Conservation (phyloP, 1,140 invertebrate genomes). For the Lordiphosa mommai region DNA sequence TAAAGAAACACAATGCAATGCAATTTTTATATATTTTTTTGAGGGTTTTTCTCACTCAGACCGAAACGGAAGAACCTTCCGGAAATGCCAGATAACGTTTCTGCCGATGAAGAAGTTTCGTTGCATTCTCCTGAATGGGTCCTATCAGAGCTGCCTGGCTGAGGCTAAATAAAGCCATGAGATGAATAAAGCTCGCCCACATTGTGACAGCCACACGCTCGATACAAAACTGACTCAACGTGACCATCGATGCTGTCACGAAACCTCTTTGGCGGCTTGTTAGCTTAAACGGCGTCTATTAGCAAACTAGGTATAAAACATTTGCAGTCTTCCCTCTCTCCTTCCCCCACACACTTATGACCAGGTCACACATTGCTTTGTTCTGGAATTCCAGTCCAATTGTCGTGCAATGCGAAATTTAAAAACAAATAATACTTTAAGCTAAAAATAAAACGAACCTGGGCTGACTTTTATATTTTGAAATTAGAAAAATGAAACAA, state of each 20-base stretch:
- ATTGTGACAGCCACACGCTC: constrained; percentile 36
- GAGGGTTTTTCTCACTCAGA: constrained; percentile 41
- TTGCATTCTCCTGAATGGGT: constrained; percentile 17
- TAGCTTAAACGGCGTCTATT: constrained; percentile 9
- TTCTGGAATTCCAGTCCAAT: constrained; percentile 25
- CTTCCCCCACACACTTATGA: too few relatives aligned
- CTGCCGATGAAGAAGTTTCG: constrained; percentile 53
- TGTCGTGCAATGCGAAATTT: constrained; percentile 23
- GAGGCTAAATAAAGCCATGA: background rate
- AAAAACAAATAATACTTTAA: too few relatives aligned
- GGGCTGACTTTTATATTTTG: too few relatives aligned
- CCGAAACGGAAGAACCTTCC: constrained; percentile 79
- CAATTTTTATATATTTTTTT: background rate
- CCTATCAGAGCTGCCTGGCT: background rate
- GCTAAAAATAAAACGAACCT: too few relatives aligned
- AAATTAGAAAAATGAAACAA: too few relatives aligned
- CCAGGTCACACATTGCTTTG: constrained; percentile 11
- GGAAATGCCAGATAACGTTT: constrained; percentile 79
- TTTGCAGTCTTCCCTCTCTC: too few relatives aligned
- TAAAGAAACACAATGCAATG: constrained; percentile 14
- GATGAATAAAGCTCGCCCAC: constrained; percentile 10
- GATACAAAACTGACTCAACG: constrained; percentile 22
- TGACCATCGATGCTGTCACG: background rate
- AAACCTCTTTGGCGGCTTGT: constrained; percentile 24
- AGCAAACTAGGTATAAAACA: too few relatives aligned